Evolutionary conservation across 2,888 invertebrate genomes (phyloP), one percentile per base, ranked within the genome.

Genomic region (Stramonita haemastoma): DNA sequence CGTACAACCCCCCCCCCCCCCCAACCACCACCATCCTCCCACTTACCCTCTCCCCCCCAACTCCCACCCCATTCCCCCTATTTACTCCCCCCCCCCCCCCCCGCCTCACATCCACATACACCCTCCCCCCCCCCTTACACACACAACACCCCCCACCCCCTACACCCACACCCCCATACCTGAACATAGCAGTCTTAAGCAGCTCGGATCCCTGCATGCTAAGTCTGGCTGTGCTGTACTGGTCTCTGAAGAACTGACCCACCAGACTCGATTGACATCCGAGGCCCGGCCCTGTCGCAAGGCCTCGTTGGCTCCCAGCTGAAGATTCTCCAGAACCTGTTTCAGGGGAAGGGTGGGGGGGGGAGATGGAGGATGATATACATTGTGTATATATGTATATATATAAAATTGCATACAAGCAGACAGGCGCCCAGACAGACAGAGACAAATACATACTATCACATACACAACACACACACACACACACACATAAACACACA

Each of bases 191-290:
- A 13, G 13, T 57, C 86, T 86, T 86, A 60, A 86, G 46, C 17
- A 0, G 57, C 1, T 84, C 60, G 1, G 46, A 13, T 19, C 66
- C 83, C 57, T 17, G 56, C 56, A 66, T 83, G n/a, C 2, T 19
- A 19, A 13, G 29, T 2, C 46, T 36, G 19, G 56, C 26, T 5
- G 60, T 26, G 15, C n/a, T 29, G 66, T 88, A 79, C 29, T 32
- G 32, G n/a, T 26, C n/a, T 36, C 88, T 57, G 88, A 88, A 88
- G 81, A 83, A 88, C 29, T 88, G 81, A 26, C 88, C 88, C 60
- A 88, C 36, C 6, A n/a, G 88, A 88, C 88, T 66, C 88, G 29
- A n/a, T 36, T 36, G n/a, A 88, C 36, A 66, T 88, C 88, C 8
- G 15, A 15, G 26, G 66, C 88, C 66, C 8, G 66, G 19, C 36